Percentiles rank a stretch among this genome's conserved stretches.
These are phyloP conservation scores for Amphiprion clarkii DNA, from an alignment of 2,797 vertebrate species.

Conservation along the genomic window DNA sequence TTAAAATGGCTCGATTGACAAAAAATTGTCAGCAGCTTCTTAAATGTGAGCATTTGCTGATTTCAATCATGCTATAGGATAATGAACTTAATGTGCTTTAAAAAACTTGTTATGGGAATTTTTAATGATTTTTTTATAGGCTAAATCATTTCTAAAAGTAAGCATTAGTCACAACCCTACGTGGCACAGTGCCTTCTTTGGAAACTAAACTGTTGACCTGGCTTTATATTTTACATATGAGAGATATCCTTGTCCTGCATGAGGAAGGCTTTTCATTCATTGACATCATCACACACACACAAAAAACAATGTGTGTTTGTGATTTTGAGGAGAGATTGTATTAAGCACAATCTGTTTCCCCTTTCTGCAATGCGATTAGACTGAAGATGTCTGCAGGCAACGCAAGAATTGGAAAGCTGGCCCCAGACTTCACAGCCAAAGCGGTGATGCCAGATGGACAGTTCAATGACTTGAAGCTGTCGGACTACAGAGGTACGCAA, in stretches of 20 bases:
- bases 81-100: too few species aligned
- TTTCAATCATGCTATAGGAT: too few species aligned
- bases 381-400: conserved; percentile 94
- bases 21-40: too few species aligned
- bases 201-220: neutral
- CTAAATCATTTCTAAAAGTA: too few species aligned
- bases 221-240: neutral
- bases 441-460: conserved; percentile 97
- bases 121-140: too few species aligned
- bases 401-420: conserved; percentile 93
- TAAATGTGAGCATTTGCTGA: too few species aligned
- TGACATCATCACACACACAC: neutral
- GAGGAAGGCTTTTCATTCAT: neutral
- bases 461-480: conserved; percentile 92
- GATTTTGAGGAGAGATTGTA: neutral
- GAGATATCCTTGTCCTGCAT: neutral
- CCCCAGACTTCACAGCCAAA: conserved; percentile 94
- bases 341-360: neutral
- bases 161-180: too few species aligned
- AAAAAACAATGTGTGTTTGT: neutral
- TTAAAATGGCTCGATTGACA: too few species aligned
- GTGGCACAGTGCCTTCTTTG: neutral
- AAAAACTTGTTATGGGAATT: too few species aligned
- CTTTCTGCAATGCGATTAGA: conserved; percentile 55
- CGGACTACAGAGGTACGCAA: conserved; percentile 92